Conservation (phyloP, 2,797 vertebrate species). For the Allobates femoralis region DNA sequence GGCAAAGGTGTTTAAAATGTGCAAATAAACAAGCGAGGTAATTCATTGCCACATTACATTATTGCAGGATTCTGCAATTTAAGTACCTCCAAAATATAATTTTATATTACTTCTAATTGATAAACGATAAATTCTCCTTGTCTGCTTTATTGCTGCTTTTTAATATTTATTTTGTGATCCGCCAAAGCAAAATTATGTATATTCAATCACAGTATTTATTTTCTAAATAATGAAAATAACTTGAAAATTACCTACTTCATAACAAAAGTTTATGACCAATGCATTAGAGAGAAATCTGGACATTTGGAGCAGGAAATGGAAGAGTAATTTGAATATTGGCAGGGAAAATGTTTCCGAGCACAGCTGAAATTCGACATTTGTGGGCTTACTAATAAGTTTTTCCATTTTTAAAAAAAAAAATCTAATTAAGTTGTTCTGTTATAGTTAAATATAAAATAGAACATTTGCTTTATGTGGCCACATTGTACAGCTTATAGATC, state of each 20-base stretch:
- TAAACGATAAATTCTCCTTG: not conserved
- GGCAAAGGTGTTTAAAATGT: too few relatives aligned
- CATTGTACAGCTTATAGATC: too few relatives aligned
- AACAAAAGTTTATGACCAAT: not conserved
- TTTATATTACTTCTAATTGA: not conserved
- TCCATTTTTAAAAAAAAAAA: not conserved
- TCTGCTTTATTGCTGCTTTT: not conserved
- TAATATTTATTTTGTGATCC: not conserved
- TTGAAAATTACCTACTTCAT: not conserved
- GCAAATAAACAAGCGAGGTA: not conserved
- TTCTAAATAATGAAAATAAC: not conserved
- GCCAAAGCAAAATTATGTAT: not conserved
- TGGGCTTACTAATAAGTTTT: not conserved
- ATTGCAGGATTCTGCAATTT: not conserved
- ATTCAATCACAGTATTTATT: not conserved
- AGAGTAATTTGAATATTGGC: not conserved
- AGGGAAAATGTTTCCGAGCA: not conserved
- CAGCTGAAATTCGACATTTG: constrained; percentile 7
- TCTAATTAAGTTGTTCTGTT: not conserved
- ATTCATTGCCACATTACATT: not conserved
- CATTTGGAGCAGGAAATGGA: not conserved
- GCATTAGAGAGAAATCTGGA: not conserved
- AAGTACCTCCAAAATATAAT: not conserved
- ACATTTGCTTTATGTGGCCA: too few relatives aligned
- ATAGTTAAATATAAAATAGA: too few relatives aligned